Evolutionary conservation across 2,113 vertebrate genomes (phyloP).

Genomic region (Trinectes maculatus): DNA sequence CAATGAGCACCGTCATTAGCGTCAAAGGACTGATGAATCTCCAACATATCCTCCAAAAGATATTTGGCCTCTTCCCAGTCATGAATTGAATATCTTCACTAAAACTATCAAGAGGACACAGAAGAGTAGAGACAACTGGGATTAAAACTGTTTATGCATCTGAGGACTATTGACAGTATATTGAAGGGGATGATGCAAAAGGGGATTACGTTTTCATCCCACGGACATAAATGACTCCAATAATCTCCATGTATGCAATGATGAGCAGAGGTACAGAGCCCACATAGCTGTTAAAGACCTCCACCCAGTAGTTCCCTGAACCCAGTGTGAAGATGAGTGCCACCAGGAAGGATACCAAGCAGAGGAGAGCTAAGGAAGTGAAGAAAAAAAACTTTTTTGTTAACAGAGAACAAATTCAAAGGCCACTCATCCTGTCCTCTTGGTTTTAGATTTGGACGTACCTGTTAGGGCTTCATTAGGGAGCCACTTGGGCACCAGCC

Average conservation of each 20-base stretch:
- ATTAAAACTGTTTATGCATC: background rate
- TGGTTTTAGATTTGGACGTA: conserved; percentile 48
- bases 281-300: conserved; percentile 88
- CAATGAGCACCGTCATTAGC: conserved; percentile 83
- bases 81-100: conserved; percentile 87
- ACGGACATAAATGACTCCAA: conserved; percentile 80
- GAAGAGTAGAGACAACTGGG: background rate
- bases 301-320: conserved; percentile 94
- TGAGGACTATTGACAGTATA: background rate
- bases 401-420: background rate
- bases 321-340: conserved; percentile 86
- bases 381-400: background rate
- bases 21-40: conserved; percentile 86
- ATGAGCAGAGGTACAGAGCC: conserved; percentile 87
- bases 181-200: background rate
- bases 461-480: conserved; percentile 83
- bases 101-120: conserved; percentile 79
- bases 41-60: conserved; percentile 89
- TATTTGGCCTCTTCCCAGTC: conserved; percentile 83
- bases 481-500: conserved; percentile 79
- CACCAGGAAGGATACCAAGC: conserved; percentile 76
- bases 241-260: conserved; percentile 87
- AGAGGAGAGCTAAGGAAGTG: conserved; percentile 78
- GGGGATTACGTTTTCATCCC: conserved; percentile 85
- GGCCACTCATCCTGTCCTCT: background rate